phyloP scores from a whole-genome alignment of 2,888 invertebrate species.

The Phania funesta region DNA sequence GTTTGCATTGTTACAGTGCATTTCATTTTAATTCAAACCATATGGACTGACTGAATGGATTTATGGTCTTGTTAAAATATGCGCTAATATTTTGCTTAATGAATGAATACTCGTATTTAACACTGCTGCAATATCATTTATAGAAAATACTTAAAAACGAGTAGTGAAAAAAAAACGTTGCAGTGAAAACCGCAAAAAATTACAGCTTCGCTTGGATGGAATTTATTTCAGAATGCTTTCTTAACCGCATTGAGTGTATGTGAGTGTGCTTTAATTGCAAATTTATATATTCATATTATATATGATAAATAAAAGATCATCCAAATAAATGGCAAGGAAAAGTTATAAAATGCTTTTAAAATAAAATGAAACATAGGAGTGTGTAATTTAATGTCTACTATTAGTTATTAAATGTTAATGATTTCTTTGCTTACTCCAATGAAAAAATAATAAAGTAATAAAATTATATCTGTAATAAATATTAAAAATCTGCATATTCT shows the following conservation, averaged over 20 bases:
- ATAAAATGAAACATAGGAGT: no score
- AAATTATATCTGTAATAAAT: no score
- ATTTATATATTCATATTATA: no score
- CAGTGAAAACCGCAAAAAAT: constrained; percentile 11
- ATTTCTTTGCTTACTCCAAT: no score
- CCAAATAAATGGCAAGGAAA: no score
- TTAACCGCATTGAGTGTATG: constrained; percentile 39
- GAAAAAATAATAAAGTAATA: no score
- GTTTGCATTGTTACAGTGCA: constrained; percentile 27
- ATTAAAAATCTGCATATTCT: no score
- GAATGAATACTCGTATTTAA: constrained; percentile 2
- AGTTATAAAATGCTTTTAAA: no score
- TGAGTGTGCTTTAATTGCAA: no score
- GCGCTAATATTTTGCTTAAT: constrained; percentile 28
- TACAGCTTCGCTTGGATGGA: constrained; percentile 18
- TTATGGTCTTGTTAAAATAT: constrained; percentile 47
- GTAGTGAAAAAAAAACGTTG: not conserved
- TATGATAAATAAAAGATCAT: constrained; percentile 21
- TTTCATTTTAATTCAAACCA: constrained; percentile 58
- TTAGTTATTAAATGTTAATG: no score
- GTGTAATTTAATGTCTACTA: no score
- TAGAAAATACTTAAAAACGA: not conserved
- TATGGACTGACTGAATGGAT: constrained; percentile 49
- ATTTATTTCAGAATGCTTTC: not conserved
- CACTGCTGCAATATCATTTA: no score